These are phyloP conservation scores for Laspeyria flexula DNA, from an alignment of 2,888 invertebrate species.

Conservation along the genomic window DNA sequence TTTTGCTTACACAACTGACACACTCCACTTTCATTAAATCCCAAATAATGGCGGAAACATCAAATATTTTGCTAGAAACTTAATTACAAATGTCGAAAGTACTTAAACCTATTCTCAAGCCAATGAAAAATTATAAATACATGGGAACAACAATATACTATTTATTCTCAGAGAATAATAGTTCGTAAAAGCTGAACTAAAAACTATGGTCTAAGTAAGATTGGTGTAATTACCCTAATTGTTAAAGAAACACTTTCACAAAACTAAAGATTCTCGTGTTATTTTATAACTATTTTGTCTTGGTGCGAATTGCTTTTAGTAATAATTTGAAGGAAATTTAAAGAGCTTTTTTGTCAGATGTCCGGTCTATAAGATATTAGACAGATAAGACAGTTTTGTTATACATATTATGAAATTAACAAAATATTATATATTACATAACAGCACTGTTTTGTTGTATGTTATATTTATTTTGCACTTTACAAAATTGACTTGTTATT, in stretches of 20 bases:
- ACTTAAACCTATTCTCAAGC: slow-evolving; percentile 27
- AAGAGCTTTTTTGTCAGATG: no score
- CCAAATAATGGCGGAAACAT: slow-evolving; percentile 23
- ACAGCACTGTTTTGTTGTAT: no score
- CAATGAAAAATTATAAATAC: slow-evolving; percentile 26
- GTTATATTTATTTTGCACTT: no score
- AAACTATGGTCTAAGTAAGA: slow-evolving; percentile 33
- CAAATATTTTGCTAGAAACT: slow-evolving; percentile 25
- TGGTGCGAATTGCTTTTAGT: no score
- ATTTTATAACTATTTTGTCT: slow-evolving; percentile 43
- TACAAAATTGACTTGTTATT: no score
- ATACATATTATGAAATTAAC: no score
- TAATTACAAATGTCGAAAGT: slow-evolving; percentile 20
- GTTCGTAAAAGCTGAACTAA: slow-evolving; percentile 36
- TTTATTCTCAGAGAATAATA: slow-evolving; percentile 41
- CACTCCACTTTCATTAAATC: slow-evolving; percentile 12
- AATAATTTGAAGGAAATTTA: no score
- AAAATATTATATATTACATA: no score
- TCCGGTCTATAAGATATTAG: no score
- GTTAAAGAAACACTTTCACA: slow-evolving; percentile 55
- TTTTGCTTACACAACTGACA: slow-evolving; percentile 11
- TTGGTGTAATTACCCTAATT: slow-evolving; percentile 49
- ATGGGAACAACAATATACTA: slow-evolving; percentile 29
- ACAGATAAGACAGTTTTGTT: no score
- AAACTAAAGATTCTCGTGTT: slow-evolving; percentile 39